Base-by-base conservation (phyloP, 2,797 vertebrate genomes). In the Argyrosomus regius region DNA sequence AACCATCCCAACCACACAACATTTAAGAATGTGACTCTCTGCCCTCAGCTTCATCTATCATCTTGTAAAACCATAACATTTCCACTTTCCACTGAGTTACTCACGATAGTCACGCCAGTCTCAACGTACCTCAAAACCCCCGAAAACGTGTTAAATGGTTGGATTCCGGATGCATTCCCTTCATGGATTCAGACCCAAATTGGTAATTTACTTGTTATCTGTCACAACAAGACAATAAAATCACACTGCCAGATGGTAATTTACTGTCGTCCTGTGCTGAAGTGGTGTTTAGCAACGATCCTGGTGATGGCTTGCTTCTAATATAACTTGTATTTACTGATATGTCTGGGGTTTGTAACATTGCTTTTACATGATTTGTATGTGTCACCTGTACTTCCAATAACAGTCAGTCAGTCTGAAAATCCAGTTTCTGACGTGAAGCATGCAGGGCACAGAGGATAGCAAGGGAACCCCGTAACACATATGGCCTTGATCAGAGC, bases 401-500 rank as follows among this genome's bases (percentile, higher is more conserved):
- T 83, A 39, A 39, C 26, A 45, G 26, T 58, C 48, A 35, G 35
- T 65, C 49, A 39, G 20, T 26, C 57, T 70, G 43, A 68, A 26
- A 74, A 46, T 8, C 59, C 52, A 48, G 41, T 39, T 50, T 71
- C 26, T 72, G 48, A 77, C 74, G 79, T 83, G 79, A 74, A 67
- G 73, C 80, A 75, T 64, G 75, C 72, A 50, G 66, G 56, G 31
- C 63, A 73, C 22, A 16, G 24, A 72, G 49, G 43, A 50, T 17
- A 68, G 57, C 31, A 24, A 83, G 84, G 75, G 73, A 90, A 88
- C 56, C 86, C 67, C 77, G 24, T 43, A 13, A 91, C 62, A 91
- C 92, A 91, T 74, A 75, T 93, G 94, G 87, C 64, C 66, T 73
- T 84, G 41, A 94, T 95, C 83, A 91, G 85, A 89, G 81, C 82